These are phyloP conservation scores for Cairina moschata DNA, from an alignment of 2,113 vertebrate species.

Conservation along the genomic window DNA sequence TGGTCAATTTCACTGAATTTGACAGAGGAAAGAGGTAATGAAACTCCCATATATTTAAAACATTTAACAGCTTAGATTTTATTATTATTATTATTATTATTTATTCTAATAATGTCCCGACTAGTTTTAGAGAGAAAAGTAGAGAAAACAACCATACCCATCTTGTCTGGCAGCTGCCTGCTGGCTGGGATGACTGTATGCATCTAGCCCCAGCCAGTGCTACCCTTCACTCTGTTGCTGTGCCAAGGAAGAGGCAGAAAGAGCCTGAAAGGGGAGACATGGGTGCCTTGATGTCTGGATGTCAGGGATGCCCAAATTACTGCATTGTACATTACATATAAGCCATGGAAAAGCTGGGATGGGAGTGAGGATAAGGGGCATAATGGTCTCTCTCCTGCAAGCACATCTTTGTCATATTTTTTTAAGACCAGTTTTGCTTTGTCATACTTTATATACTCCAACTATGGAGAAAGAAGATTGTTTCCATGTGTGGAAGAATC, in stretches of 20 bases:
- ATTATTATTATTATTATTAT: no score
- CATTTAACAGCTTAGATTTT: neutral
- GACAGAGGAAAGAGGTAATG: neutral
- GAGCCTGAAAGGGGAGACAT: accelerated
- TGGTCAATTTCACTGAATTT: neutral
- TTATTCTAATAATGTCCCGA: neutral
- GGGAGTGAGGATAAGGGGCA: neutral
- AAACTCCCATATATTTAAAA: neutral
- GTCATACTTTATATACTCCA: neutral
- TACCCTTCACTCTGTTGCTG: neutral
- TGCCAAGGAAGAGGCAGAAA: neutral
- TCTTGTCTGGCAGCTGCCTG: neutral
- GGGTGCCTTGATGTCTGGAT: accelerated
- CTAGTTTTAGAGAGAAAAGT: neutral
- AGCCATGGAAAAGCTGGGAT: neutral
- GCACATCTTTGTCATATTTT: neutral
- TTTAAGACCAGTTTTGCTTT: neutral
- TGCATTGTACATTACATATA: neutral
- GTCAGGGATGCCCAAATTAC: neutral
- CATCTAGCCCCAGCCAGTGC: neutral
- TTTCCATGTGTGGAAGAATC: neutral
- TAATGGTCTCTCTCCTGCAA: neutral
- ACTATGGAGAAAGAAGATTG: neutral
- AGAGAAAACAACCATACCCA: neutral
- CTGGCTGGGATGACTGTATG: neutral